A percentile compares a stretch with the other conserved stretches of the same genome.
Conservation (phyloP, 2,797 vertebrate genomes). For the Cottoperca gobio region DNA sequence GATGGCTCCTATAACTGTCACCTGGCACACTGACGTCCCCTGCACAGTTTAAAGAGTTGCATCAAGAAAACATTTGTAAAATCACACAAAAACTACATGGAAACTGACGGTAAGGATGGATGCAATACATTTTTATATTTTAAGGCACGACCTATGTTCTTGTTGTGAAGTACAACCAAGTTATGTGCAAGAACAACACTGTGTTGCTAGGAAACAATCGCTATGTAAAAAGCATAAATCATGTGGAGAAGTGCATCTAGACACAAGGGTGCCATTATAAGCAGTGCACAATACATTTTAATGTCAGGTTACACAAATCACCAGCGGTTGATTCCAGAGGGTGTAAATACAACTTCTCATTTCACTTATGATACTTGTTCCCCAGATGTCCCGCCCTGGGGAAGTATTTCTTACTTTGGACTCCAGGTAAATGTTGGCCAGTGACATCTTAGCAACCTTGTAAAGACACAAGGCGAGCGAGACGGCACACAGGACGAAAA, state of each 20-base stretch:
- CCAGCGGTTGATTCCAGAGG: neutral
- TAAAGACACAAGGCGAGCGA: conserved; percentile 95
- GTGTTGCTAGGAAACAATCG: conserved; percentile 53
- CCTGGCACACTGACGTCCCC: conserved; percentile 97
- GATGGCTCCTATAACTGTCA: conserved; percentile 90
- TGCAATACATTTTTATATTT: neutral
- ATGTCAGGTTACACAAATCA: neutral
- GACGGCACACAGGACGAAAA: conserved; percentile 95
- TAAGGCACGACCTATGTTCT: neutral
- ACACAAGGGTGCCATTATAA: conserved; percentile 3
- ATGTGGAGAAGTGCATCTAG: conserved; percentile 12
- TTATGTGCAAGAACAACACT: neutral
- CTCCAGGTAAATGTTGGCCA: conserved; percentile 98
- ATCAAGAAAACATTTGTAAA: neutral
- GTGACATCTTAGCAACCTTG: conserved; percentile 98
- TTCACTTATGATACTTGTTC: no score
- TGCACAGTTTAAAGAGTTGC: conserved; percentile 59
- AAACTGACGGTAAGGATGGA: neutral
- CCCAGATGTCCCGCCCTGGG: neutral
- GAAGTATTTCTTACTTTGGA: conserved; percentile 88
- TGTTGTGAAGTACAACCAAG: neutral
- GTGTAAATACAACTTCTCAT: neutral
- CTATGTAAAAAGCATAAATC: conserved; percentile 18
- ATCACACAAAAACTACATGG: neutral
- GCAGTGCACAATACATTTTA: neutral